Percentiles rank a stretch among this genome's conserved stretches.
These are phyloP conservation scores for Phania funesta DNA, from an alignment of 2,888 invertebrate species.

Conservation along the genomic window DNA sequence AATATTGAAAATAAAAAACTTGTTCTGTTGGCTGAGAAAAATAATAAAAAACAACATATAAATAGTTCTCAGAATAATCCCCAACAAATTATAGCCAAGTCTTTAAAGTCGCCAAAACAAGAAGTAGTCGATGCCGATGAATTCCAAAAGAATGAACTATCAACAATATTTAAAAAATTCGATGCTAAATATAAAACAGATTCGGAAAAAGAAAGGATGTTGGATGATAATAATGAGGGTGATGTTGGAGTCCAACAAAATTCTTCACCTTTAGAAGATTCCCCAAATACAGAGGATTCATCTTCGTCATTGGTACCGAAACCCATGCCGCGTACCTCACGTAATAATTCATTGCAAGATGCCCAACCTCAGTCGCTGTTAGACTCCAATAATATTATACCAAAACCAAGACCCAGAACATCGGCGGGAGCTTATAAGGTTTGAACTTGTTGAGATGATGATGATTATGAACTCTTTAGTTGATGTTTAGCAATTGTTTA, in stretches of 20 bases:
- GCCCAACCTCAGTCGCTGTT: slow-evolving; percentile 80
- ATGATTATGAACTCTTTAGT: slow-evolving; percentile 35
- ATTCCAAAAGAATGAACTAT: slow-evolving; percentile 67
- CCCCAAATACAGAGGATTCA: slow-evolving; percentile 78
- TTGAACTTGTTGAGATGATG: slow-evolving; percentile 66
- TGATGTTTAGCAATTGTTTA: not conserved
- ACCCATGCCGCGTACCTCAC: slow-evolving; percentile 89
- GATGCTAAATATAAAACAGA: slow-evolving; percentile 81
- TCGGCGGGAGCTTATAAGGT: slow-evolving; percentile 91
- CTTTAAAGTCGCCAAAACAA: slow-evolving; percentile 60
- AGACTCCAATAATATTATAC: slow-evolving; percentile 70
- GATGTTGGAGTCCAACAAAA: slow-evolving; percentile 77
- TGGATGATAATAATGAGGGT: slow-evolving; percentile 66
- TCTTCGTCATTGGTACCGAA: slow-evolving; percentile 85
- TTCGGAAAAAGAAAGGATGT: slow-evolving; percentile 74
- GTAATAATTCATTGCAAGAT: slow-evolving; percentile 87
- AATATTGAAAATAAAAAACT: slow-evolving; percentile 78
- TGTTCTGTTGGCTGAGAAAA: slow-evolving; percentile 60
- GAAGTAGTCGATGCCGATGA: slow-evolving; percentile 51
- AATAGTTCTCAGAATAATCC: slow-evolving; percentile 53
- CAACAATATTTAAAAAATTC: slow-evolving; percentile 84
- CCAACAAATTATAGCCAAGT: slow-evolving; percentile 61
- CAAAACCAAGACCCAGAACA: slow-evolving; percentile 86
- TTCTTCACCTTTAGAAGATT: slow-evolving; percentile 76
- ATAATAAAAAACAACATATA: slow-evolving; percentile 46